A percentile compares a stretch with the other conserved stretches of the same genome.
Conservation (phyloP, 2,113 vertebrate genomes). For the Channa argus region DNA sequence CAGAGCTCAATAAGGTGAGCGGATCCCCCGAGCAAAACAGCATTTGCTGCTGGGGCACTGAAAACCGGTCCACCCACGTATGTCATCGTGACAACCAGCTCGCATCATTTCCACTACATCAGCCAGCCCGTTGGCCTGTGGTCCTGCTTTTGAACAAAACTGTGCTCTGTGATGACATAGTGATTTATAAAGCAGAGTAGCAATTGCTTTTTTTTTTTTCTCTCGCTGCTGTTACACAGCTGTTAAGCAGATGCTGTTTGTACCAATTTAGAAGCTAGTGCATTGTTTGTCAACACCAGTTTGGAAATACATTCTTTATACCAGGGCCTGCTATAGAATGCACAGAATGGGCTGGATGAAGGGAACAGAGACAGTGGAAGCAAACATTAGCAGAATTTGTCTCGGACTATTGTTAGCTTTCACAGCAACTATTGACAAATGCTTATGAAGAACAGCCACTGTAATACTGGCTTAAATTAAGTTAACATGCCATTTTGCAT, state of each 20-base stretch:
- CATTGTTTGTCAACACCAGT: slow-evolving; percentile 83
- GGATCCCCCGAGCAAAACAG: slow-evolving; percentile 48
- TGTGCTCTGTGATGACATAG: slow-evolving; percentile 66
- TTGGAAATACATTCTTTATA: slow-evolving; percentile 81
- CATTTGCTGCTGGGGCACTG: slow-evolving; percentile 49
- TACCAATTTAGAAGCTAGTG: slow-evolving; percentile 79
- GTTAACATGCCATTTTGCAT: slow-evolving; percentile 59
- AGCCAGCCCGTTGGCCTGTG: slow-evolving; percentile 68
- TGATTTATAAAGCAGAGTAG: slow-evolving; percentile 79
- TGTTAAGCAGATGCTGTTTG: slow-evolving; percentile 84
- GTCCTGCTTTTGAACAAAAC: slow-evolving; percentile 66
- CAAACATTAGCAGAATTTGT: slow-evolving; percentile 51
- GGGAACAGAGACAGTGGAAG: slow-evolving; percentile 5
- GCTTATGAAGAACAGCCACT: slow-evolving; percentile 5
- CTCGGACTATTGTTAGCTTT: slow-evolving; percentile 41
- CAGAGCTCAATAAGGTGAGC: slow-evolving; percentile 46
- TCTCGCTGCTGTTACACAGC: slow-evolving; percentile 73
- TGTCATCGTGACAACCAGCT: slow-evolving; percentile 66
- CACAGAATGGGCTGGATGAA: slow-evolving; percentile 26
- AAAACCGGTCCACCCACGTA: slow-evolving; percentile 50
- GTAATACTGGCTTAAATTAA: slow-evolving; percentile 31
- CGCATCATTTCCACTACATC: slow-evolving; percentile 71
- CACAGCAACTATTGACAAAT: slow-evolving; percentile 58
- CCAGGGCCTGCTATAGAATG: slow-evolving; percentile 48
- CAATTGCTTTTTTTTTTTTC: slow-evolving; percentile 62